Base-by-base conservation (phyloP, 2,113 vertebrate species). In the Nesospiza acunhae region DNA sequence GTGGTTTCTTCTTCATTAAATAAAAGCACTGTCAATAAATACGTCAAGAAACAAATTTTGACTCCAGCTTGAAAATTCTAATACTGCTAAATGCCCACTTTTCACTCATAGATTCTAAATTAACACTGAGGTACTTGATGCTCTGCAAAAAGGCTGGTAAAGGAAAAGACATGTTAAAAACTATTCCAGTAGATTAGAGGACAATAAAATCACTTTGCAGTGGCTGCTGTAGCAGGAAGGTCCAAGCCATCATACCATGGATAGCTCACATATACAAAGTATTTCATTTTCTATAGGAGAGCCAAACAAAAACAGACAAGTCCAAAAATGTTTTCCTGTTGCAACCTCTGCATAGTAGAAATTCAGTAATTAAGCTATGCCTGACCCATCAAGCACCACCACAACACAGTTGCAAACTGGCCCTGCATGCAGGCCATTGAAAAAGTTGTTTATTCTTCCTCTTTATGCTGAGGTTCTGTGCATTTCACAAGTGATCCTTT, bases 21-120 rank as follows among this genome's bases (percentile, higher is more conserved):
- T 39, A 74, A 69, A 79, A 80, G 83, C 33, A 64, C 33, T 46
- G 69, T 74, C 96, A 94, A 94, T 42, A 96, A 91, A 81, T n/a
- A 67, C 0, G 10, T 87, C 52, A 93, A 84, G 35, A 60, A 92
- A 77, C 7, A 1, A 80, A 37, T 62, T 81, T 26, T 66, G n/a
- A 47, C 20, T 94, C 64, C 41, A 49, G 16, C 18, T 77, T 55
- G 47, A 84, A 72, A 86, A 44, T 20, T 56, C 4, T n/a, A 55
- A 81, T n/a, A 44, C 12, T 55, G 50, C 44, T 63, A 86, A 81
- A 85, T 70, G 41, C 16, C 52, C 31, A 72, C 46, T 44, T 7
- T 53, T 91, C 33, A 79, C 31, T 7, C 42, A 39, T 3, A 53
- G 18, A 56, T 60, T 84, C 31, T 68, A 33, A 94, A 72, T 55